phyloP scores from a whole-genome alignment of 2,797 vertebrate genomes.

The Sebastes cheni region DNA sequence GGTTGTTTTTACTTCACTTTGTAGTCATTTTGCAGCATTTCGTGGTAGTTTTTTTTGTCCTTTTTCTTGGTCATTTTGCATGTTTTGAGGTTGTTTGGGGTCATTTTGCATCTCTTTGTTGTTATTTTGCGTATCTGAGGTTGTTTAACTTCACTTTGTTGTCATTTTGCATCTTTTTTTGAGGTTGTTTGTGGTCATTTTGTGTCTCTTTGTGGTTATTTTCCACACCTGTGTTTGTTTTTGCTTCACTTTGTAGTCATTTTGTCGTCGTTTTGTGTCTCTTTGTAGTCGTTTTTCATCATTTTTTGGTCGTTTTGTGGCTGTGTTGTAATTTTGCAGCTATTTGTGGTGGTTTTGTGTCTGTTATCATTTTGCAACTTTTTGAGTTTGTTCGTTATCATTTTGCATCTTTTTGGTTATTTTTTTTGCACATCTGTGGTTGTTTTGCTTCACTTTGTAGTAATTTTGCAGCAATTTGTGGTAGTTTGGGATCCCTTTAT shows the following conservation, averaged over 20 bases:
- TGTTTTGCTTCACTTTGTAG: too few species aligned
- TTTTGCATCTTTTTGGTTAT: too few species aligned
- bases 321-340: neutral
- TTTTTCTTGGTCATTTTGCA: neutral
- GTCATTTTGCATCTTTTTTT: too few species aligned
- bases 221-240: neutral
- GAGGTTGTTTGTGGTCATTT: neutral
- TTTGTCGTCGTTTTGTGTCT: neutral
- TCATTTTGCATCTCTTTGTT: neutral
- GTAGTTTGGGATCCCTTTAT: neutral
- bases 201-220: neutral
- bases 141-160: too few species aligned
- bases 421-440: too few species aligned
- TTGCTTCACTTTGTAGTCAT: neutral
- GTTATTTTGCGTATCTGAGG: neutral
- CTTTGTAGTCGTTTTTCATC: neutral
- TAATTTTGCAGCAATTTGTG: neutral
- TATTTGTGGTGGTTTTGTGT: neutral
- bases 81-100: neutral
- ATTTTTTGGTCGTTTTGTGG: too few species aligned
- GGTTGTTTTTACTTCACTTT: neutral
- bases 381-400: neutral
- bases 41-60: accelerated
- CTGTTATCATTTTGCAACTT: neutral
- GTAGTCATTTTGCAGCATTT: neutral